Percentiles rank a stretch among this genome's conserved stretches.
These are phyloP conservation scores for Crambe crambe DNA, from an alignment of 37 sponge, comb jelly and placozoan species.

Conservation along the genomic window DNA sequence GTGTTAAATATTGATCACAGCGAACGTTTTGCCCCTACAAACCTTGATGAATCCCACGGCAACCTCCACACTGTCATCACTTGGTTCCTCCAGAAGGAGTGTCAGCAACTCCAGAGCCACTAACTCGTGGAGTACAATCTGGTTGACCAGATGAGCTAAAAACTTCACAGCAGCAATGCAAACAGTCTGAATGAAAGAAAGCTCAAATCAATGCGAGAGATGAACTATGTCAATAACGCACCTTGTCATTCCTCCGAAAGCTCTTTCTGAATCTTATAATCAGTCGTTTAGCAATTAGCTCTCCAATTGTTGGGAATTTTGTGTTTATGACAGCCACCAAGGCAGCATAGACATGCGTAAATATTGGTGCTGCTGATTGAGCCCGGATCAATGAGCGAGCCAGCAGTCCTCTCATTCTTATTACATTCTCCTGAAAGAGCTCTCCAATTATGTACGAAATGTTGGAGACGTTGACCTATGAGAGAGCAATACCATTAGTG, in stretches of 20 bases:
- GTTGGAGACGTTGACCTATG: constrained; percentile 89
- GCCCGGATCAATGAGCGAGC: constrained; percentile 87
- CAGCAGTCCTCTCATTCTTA: constrained; percentile 89
- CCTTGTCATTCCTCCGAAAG: constrained; percentile 89
- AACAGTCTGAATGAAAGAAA: constrained; percentile 10
- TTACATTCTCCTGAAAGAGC: constrained; percentile 87
- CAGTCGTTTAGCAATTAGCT: constrained; percentile 85
- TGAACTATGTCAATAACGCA: neutral
- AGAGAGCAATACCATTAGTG: neutral
- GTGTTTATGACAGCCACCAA: constrained; percentile 94
- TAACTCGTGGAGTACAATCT: constrained; percentile 87
- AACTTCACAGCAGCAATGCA: constrained; percentile 88
- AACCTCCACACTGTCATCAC: constrained; percentile 94
- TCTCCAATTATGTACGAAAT: constrained; percentile 84
- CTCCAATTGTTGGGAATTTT: constrained; percentile 94
- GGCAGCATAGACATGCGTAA: constrained; percentile 96
- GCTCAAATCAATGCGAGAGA: neutral
- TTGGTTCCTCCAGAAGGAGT: constrained; percentile 86
- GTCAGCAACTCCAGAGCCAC: constrained; percentile 89
- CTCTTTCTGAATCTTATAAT: constrained; percentile 84
- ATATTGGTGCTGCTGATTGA: constrained; percentile 88
- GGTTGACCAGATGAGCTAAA: constrained; percentile 96
- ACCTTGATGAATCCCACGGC: constrained; percentile 85
- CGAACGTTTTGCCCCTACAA: neutral
- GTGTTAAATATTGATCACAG: neutral